Conservation (phyloP, 2,113 vertebrate genomes). For the Colistium nudipinnis region DNA sequence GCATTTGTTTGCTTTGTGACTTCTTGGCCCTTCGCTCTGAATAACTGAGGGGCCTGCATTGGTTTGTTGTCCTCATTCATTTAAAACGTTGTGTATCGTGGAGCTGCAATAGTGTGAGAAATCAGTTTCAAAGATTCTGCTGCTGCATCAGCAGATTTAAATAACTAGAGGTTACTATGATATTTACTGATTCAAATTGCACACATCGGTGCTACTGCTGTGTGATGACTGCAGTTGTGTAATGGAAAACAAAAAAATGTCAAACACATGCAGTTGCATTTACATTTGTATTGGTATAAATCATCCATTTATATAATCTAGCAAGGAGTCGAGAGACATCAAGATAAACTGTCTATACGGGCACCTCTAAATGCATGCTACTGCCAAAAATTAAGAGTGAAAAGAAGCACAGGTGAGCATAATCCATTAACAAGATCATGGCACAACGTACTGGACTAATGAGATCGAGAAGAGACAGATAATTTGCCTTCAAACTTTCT, state of each 20-base stretch:
- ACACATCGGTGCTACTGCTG: background rate
- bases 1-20: background rate
- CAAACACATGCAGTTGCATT: background rate
- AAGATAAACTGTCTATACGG: no score
- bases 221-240: background rate
- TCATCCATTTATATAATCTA: background rate
- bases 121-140: background rate
- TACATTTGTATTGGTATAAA: background rate
- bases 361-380: no score
- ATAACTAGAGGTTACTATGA: background rate
- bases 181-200: background rate
- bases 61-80: constrained; percentile 1
- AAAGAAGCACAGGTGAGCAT: background rate
- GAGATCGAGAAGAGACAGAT: background rate
- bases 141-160: background rate
- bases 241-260: background rate
- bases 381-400: background rate
- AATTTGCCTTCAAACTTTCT: background rate
- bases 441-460: background rate
- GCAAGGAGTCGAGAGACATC: no score
- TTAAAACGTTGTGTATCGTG: background rate
- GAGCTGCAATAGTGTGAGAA: background rate
- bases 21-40: background rate
- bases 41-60: background rate
- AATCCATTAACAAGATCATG: background rate